Conservation (phyloP, 1,140 invertebrate genomes). For the Mactra quadrangularis region DNA sequence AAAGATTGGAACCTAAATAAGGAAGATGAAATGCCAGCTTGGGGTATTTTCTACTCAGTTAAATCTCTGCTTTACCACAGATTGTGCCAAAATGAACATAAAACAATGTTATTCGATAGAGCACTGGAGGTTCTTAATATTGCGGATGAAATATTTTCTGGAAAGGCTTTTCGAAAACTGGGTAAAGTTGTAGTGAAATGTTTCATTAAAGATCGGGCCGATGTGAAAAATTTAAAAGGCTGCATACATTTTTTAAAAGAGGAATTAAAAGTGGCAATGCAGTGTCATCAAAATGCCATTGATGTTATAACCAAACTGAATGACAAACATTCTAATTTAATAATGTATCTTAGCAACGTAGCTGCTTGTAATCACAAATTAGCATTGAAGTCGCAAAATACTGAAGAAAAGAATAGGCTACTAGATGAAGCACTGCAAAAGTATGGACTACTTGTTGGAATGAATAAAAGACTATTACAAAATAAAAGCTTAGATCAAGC, state of each 20-base stretch:
- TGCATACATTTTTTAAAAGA: conserved; percentile 16
- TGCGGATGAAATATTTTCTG: conserved; percentile 17
- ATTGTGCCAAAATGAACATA: conserved; percentile 5
- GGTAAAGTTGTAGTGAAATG: neutral
- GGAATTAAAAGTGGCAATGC: neutral
- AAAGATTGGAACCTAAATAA: neutral
- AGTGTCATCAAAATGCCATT: conserved; percentile 1
- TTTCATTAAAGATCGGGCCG: conserved; percentile 12
- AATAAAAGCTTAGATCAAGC: conserved; percentile 16
- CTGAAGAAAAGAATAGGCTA: neutral
- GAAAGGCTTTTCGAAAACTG: neutral
- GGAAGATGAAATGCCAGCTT: conserved; percentile 19
- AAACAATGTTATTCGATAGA: neutral
- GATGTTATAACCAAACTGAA: conserved; percentile 14
- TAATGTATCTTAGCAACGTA: conserved; percentile 14
- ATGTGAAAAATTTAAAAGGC: conserved; percentile 29
- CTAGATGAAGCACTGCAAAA: neutral
- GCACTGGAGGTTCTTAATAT: neutral
- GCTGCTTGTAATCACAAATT: conserved; percentile 22
- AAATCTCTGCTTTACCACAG: conserved; percentile 10
- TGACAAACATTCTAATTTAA: neutral
- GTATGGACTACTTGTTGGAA: neutral
- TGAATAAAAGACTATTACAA: conserved; percentile 14
- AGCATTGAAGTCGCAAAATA: neutral
- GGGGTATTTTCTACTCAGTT: conserved; percentile 2